Percentiles rank a stretch among this genome's conserved stretches.
Evolutionary conservation across 2,888 invertebrate genomes (phyloP).

Genomic region (Acronicta leporina): DNA sequence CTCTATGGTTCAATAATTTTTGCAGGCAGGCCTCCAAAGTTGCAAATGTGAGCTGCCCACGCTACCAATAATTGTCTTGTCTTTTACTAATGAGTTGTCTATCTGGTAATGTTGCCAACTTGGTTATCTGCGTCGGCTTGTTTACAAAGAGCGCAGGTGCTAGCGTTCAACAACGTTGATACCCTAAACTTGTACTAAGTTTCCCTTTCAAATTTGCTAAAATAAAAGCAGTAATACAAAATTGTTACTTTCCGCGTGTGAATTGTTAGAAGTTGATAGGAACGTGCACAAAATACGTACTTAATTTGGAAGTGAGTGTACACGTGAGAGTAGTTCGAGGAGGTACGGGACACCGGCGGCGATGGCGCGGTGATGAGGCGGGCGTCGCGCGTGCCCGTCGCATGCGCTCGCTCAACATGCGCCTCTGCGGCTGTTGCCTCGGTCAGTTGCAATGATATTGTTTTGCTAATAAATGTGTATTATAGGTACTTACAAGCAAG

Average conservation of each 20-base stretch:
- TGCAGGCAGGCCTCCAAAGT: slow-evolving; percentile 59
- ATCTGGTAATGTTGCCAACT: slow-evolving; percentile 70
- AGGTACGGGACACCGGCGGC: slow-evolving; percentile 59
- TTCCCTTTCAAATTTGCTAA: slow-evolving; percentile 37
- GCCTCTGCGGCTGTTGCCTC: slow-evolving; percentile 86
- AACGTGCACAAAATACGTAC: slow-evolving; percentile 73
- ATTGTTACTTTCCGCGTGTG: slow-evolving; percentile 40
- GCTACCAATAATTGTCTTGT: slow-evolving; percentile 53
- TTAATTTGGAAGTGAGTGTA: slow-evolving; percentile 78
- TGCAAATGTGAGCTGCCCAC: slow-evolving; percentile 50
- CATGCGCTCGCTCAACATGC: slow-evolving; percentile 82
- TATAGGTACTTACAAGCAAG: too few species aligned
- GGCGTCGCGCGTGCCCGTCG: slow-evolving; percentile 72
- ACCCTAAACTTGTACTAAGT: slow-evolving; percentile 62
- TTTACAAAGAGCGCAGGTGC: slow-evolving; percentile 71
- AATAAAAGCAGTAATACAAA: neutral
- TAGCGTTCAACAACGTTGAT: slow-evolving; percentile 60
- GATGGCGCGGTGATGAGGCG: slow-evolving; percentile 78
- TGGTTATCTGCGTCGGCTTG: slow-evolving; percentile 74
- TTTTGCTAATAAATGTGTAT: slow-evolving; percentile 11
- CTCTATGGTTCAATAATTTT: too few species aligned
- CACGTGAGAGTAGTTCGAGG: slow-evolving; percentile 78
- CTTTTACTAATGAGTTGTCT: slow-evolving; percentile 61
- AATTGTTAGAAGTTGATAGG: slow-evolving; percentile 38
- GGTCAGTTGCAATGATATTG: slow-evolving; percentile 72